Base-by-base conservation (phyloP, 2,113 vertebrate genomes). In the Puma concolor region DNA sequence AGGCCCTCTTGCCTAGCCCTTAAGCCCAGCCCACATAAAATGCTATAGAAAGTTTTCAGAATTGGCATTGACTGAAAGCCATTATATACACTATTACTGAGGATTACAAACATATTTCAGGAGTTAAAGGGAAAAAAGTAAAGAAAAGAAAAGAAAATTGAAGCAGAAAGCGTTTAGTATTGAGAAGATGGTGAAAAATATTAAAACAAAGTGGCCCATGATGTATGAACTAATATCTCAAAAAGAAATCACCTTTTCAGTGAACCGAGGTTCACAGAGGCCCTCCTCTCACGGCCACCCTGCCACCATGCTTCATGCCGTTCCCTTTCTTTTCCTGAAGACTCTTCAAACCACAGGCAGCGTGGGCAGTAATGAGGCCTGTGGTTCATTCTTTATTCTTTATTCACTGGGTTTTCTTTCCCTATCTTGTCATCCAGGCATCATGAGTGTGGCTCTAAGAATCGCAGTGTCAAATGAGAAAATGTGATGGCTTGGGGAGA, bases 61-160 rank as follows among this genome's bases (percentile, higher is more conserved):
- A 67, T n/a, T 50, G 54, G 29, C 25, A 86, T 54, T 6, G 36
- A 92, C 87, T 79, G 89, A 88, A 95, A 96, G 29, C 60, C 82
- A 81, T 89, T 76, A 29, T 87, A 23, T 44, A 44, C 6, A 48
- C 83, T 85, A 82, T 84, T 86, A 92, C 77, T 77, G 25, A 72
- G n/a, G 83, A 79, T 74, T 41, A 76, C 7, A 84, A 11, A 54
- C 57, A 64, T 57, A 64, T 71, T 97, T 97, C 38, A 92, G 41
- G 15, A 64, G 1, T 69, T 60, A 92, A 14, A 80, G 33, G 44
- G 17, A 81, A 83, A 83, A 60, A 52, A n/a, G 81, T 94, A n/a
- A 67, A 63, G 31, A 31, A 69, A 36, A 69, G 33, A 19, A 19
- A 71, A 44, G 67, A 83, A 88, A 84, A 95, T 38, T 25, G 36